These are phyloP conservation scores for Passer domesticus DNA, from an alignment of 2,113 vertebrate genomes.

Conservation along the genomic window DNA sequence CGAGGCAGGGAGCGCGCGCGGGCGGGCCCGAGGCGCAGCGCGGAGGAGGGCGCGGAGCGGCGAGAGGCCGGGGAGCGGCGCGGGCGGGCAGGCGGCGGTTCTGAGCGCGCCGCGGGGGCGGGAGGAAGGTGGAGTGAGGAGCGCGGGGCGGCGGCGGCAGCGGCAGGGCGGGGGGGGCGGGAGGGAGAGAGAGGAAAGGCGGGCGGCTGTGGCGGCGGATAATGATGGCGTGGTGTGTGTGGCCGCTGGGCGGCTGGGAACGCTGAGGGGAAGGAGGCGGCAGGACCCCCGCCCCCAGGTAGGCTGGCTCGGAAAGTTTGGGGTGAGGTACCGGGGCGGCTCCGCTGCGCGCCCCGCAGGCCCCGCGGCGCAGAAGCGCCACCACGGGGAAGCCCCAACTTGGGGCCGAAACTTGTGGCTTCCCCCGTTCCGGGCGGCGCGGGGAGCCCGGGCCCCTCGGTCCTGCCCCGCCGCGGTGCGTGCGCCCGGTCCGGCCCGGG, in stretches of 20 bases:
- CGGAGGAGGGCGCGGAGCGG: conserved; percentile 45
- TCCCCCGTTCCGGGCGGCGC: background rate
- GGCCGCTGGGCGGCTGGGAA: background rate
- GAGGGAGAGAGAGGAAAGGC: background rate
- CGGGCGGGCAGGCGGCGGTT: background rate
- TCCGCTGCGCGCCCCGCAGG: background rate
- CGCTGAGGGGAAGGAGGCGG: background rate
- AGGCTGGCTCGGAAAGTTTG: conserved; percentile 5
- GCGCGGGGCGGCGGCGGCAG: no score
- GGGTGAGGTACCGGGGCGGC: background rate
- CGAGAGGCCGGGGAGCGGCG: background rate
- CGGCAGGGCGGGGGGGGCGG: no score
- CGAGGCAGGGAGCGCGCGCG: background rate
- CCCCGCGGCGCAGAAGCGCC: background rate
- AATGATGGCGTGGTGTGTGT: background rate
- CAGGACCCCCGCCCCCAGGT: conserved; percentile 14
- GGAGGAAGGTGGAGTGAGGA: background rate
- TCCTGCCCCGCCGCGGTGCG: background rate
- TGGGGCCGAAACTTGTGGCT: background rate
- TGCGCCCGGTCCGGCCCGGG: background rate
- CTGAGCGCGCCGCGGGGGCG: background rate
- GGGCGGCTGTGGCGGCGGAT: background rate
- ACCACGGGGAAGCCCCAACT: background rate
- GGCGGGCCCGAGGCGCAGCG: background rate
- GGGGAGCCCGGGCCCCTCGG: background rate